Evolutionary conservation across 2,113 vertebrate species (phyloP).

Genomic region (Saccopteryx bilineata): DNA sequence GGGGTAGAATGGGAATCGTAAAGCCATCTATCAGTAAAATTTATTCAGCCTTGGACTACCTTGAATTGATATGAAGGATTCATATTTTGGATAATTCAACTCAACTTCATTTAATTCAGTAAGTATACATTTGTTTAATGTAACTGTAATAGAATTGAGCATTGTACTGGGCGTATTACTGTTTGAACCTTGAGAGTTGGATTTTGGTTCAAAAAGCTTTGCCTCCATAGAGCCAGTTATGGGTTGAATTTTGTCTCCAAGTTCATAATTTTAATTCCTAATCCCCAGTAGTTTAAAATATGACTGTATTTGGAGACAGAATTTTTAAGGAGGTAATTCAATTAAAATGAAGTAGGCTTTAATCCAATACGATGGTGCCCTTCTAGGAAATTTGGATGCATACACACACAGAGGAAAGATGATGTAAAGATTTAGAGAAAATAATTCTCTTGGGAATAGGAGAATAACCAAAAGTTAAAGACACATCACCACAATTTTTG

Average conservation of each 20-base stretch:
- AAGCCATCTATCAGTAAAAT: slow-evolving; percentile 2
- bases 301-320: neutral
- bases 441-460: neutral
- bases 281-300: neutral
- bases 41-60: neutral
- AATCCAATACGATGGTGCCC: neutral
- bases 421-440: neutral
- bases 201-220: neutral
- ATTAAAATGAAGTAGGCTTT: neutral
- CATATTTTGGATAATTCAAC: neutral
- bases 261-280: neutral
- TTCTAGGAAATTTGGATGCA: neutral
- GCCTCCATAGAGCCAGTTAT: neutral
- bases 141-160: neutral
- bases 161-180: fast-evolving
- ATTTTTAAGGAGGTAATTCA: neutral
- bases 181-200: neutral
- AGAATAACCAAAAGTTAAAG: neutral
- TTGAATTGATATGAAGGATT: neutral
- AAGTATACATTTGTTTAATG: neutral
- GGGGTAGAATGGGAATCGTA: neutral
- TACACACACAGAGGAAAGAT: neutral
- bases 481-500: neutral
- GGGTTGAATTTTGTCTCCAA: neutral
- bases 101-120: neutral